Evolutionary conservation across 2,797 vertebrate genomes (phyloP).

Genomic region (Buphagus erythrorhynchus): DNA sequence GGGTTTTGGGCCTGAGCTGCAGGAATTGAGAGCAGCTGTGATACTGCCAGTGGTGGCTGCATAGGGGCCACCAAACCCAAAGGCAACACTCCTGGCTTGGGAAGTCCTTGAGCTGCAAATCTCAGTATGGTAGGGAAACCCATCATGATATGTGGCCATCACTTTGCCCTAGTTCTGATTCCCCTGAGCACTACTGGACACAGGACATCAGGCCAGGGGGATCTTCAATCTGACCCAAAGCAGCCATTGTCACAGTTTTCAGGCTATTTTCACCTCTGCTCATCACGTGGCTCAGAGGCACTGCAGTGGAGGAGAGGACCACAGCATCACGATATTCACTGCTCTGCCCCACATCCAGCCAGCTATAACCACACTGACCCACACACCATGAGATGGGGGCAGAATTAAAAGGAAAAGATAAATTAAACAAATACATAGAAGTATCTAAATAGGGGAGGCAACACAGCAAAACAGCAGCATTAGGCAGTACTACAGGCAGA

Average conservation of each 20-base stretch:
- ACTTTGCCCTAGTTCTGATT: background rate
- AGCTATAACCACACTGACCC: fast-evolving
- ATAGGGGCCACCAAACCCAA: background rate
- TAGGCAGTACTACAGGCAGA: background rate
- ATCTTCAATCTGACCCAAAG: background rate
- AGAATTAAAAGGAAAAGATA: background rate
- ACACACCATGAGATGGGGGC: background rate
- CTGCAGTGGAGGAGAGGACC: background rate
- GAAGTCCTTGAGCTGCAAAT: background rate
- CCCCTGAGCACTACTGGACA: background rate
- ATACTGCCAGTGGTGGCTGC: background rate
- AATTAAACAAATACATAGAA: background rate
- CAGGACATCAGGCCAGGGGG: background rate
- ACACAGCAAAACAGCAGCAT: background rate
- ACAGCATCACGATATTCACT: background rate
- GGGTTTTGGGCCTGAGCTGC: background rate
- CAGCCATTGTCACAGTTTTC: background rate
- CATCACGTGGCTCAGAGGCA: background rate
- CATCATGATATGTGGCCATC: fast-evolving
- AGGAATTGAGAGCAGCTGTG: background rate
- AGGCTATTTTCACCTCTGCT: background rate
- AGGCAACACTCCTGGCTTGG: background rate
- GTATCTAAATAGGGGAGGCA: background rate
- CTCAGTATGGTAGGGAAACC: background rate
- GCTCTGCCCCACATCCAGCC: background rate